Percentiles rank a stretch among this genome's conserved stretches.
phyloP scores from a whole-genome alignment of 2,888 invertebrate species.

The Notocelia uddmanniana region DNA sequence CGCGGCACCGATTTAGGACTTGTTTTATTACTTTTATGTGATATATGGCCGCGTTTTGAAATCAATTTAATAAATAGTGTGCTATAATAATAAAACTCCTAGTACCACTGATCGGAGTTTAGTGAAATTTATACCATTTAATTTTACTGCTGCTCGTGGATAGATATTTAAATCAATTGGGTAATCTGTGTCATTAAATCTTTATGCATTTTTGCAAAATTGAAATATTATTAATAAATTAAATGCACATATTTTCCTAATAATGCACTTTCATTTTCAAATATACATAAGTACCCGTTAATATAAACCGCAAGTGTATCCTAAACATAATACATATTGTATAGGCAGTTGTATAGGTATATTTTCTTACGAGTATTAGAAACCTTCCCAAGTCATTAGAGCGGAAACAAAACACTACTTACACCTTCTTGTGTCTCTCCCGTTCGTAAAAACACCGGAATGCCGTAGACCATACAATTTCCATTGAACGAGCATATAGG shows the following conservation, averaged over 20 bases:
- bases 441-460: slow-evolving; percentile 10
- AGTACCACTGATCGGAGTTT: background rate
- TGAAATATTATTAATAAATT: background rate
- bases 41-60: slow-evolving; percentile 38
- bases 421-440: slow-evolving; percentile 3
- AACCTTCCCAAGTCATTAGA: slow-evolving; percentile 15
- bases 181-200: background rate
- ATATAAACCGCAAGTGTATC: too few relatives aligned
- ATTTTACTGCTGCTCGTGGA: slow-evolving; percentile 35
- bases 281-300: too few relatives aligned
- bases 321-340: too few relatives aligned
- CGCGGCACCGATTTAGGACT: slow-evolving; percentile 29
- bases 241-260: background rate
- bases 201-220: background rate
- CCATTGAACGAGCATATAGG: slow-evolving; percentile 13
- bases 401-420: slow-evolving; percentile 17
- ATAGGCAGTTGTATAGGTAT: too few relatives aligned
- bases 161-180: slow-evolving; percentile 10
- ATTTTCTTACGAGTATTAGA: background rate
- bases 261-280: background rate
- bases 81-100: slow-evolving; percentile 34
- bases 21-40: slow-evolving; percentile 42
- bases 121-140: slow-evolving; percentile 20
- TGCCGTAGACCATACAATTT: slow-evolving; percentile 25
- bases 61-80: slow-evolving; percentile 24